phyloP scores from a whole-genome alignment of 1,140 invertebrate genomes.

The Microplitis mediator region DNA sequence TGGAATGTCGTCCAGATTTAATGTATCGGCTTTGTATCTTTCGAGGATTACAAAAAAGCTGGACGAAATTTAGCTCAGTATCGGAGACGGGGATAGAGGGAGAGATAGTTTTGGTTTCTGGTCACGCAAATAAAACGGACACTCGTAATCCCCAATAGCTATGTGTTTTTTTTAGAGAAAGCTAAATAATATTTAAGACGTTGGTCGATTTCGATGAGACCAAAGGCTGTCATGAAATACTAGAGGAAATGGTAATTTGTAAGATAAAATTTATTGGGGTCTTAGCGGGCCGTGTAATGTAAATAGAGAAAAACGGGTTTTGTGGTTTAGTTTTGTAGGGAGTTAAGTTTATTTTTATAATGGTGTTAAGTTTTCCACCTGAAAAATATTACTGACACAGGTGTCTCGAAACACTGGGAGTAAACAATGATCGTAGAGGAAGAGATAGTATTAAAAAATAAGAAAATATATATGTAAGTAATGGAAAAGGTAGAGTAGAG shows the following conservation, averaged over 20 bases:
- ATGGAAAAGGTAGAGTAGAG: background rate
- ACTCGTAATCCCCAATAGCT: background rate
- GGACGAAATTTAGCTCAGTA: background rate
- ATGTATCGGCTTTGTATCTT: too few species aligned
- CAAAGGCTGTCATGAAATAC: too few species aligned
- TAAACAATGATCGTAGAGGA: background rate
- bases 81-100: background rate
- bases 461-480: background rate
- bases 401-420: slow-evolving; percentile 24
- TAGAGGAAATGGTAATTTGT: too few species aligned
- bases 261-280: too few species aligned
- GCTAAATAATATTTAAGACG: too few species aligned
- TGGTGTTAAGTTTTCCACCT: slow-evolving; percentile 26
- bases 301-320: background rate
- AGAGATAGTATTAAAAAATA: background rate
- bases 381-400: slow-evolving; percentile 23
- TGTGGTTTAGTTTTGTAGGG: background rate
- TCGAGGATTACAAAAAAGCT: too few species aligned
- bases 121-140: background rate
- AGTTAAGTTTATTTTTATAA: background rate
- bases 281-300: too few species aligned
- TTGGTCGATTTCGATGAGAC: too few species aligned
- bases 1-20: too few species aligned
- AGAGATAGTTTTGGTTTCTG: background rate
- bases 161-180: too few species aligned